Conservation (phyloP, 2,888 invertebrate species). For the Amiota communis region DNA sequence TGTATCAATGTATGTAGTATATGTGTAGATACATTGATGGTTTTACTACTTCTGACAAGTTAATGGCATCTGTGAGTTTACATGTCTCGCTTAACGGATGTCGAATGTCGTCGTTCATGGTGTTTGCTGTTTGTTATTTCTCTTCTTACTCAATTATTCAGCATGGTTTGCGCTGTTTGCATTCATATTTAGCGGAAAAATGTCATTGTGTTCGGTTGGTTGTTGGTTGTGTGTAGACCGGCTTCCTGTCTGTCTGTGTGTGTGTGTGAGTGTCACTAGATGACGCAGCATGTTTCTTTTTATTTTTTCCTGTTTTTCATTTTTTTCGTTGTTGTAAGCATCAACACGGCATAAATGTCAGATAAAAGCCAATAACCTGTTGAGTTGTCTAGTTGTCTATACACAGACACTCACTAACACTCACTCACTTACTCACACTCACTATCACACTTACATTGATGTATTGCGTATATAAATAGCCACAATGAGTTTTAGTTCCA, state of each 20-base stretch:
- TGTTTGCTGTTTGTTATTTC: neutral
- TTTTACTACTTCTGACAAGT: neutral
- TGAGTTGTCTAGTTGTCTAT: slow-evolving; percentile 41
- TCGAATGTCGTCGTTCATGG: neutral
- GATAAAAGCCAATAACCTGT: slow-evolving; percentile 57
- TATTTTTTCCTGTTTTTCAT: slow-evolving; percentile 22
- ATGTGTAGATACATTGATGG: neutral
- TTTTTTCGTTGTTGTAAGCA: slow-evolving; percentile 33
- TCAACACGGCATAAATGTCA: slow-evolving; percentile 21
- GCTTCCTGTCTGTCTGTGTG: slow-evolving; percentile 8
- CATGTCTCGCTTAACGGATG: neutral
- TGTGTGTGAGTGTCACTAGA: slow-evolving; percentile 32
- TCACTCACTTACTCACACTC: no score
- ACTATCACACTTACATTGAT: no score
- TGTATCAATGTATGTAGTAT: neutral
- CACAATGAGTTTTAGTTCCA: neutral
- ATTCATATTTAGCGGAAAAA: slow-evolving; percentile 13
- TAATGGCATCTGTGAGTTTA: neutral
- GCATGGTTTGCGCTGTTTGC: slow-evolving; percentile 15
- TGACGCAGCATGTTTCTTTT: slow-evolving; percentile 21
- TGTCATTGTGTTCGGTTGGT: slow-evolving; percentile 6
- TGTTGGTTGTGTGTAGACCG: slow-evolving; percentile 2
- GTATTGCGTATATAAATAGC: neutral
- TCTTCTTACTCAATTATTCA: slow-evolving; percentile 8
- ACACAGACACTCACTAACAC: slow-evolving; percentile 4